A percentile compares a stretch with the other conserved stretches of the same genome.
Conservation (phyloP, 2,113 vertebrate genomes). For the Eptatretus burgeri region DNA sequence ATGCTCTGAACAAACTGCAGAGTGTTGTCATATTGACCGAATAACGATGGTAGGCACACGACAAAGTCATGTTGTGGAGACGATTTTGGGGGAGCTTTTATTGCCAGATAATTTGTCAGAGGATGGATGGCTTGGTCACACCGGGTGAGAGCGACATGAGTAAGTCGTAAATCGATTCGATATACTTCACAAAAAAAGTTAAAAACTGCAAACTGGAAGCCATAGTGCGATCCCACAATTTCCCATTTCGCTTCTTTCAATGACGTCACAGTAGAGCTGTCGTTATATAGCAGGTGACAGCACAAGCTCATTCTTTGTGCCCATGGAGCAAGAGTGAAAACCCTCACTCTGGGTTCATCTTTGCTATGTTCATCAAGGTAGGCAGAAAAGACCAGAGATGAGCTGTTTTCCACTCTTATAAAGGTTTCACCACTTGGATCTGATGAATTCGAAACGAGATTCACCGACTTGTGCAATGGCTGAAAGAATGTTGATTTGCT, state of each 20-base stretch:
- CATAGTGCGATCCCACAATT: not conserved
- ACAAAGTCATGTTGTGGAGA: conserved; percentile 18
- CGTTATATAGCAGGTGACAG: not conserved
- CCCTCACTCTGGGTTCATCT: not conserved
- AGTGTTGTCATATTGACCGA: conserved; percentile 25
- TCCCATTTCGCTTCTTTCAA: not conserved
- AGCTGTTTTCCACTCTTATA: not conserved
- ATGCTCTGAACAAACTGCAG: conserved; percentile 27
- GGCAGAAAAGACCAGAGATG: not conserved
- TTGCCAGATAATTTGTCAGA: too few relatives aligned
- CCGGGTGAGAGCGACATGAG: not conserved
- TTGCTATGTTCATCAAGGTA: conserved; percentile 1
- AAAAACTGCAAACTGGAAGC: not conserved
- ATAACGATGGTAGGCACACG: conserved; percentile 28
- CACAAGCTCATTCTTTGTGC: not conserved
- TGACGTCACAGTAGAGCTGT: not conserved
- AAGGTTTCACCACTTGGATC: too few relatives aligned
- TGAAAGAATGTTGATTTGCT: too few relatives aligned
- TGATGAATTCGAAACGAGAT: too few relatives aligned
- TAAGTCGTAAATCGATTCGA: too few relatives aligned
- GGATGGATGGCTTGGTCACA: not conserved
- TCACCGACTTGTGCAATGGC: too few relatives aligned
- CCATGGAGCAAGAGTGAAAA: not conserved
- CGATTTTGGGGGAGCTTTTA: not conserved
- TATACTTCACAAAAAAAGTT: not conserved